A percentile compares a stretch with the other conserved stretches of the same genome.
phyloP scores from a whole-genome alignment of 2,888 invertebrate genomes.

The Meiosimyza platycephala region DNA sequence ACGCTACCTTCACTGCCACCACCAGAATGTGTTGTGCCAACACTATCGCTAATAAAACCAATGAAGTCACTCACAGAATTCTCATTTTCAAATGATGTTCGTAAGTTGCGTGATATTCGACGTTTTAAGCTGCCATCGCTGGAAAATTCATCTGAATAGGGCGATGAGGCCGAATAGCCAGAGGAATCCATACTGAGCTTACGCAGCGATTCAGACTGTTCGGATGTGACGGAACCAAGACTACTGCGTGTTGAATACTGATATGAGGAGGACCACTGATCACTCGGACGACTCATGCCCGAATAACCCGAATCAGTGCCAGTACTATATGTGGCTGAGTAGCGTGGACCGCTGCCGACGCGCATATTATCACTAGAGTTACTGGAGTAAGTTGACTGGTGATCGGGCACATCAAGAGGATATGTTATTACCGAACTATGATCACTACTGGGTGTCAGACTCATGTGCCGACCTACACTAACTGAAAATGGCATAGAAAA shows the following conservation, averaged over 20 bases:
- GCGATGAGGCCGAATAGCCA: constrained; percentile 57
- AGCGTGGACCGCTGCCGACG: constrained; percentile 50
- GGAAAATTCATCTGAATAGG: constrained; percentile 60
- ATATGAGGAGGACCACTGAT: constrained; percentile 62
- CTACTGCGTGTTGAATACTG: constrained; percentile 67
- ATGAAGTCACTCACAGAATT: constrained; percentile 65
- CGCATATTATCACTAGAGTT: constrained; percentile 46
- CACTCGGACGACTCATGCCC: constrained; percentile 62
- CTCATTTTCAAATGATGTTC: constrained; percentile 67
- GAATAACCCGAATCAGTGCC: constrained; percentile 66
- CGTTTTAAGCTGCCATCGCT: constrained; percentile 73
- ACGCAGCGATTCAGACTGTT: constrained; percentile 59
- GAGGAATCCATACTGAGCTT: constrained; percentile 64
- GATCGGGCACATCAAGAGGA: constrained; percentile 63
- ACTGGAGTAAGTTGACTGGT: constrained; percentile 48
- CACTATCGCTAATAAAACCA: constrained; percentile 64
- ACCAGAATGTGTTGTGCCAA: constrained; percentile 48
- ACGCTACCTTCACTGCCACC: constrained; percentile 64
- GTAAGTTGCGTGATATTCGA: constrained; percentile 71
- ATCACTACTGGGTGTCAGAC: constrained; percentile 50
- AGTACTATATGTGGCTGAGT: constrained; percentile 62
- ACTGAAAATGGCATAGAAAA: constrained; percentile 62
- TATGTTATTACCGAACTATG: constrained; percentile 43
- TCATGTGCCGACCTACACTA: constrained; percentile 57
- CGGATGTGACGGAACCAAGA: constrained; percentile 64